Conservation (phyloP, 2,113 vertebrate genomes). For the Perca flavescens region DNA sequence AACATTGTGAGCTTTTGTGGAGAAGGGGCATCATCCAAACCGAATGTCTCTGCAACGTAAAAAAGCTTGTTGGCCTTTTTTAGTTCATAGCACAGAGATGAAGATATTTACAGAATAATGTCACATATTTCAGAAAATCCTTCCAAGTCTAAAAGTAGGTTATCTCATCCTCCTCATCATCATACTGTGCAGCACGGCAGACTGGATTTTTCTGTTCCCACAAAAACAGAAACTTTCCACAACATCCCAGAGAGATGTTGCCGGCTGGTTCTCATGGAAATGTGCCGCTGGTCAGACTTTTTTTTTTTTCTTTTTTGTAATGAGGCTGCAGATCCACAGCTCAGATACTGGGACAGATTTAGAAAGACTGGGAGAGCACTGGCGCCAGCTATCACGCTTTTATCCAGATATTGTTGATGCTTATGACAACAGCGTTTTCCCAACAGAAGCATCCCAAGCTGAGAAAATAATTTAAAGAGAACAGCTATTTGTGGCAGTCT, state of each 20-base stretch:
- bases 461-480: conserved; percentile 12
- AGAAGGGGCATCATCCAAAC: neutral
- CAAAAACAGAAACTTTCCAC: conserved; percentile 59
- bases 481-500: neutral
- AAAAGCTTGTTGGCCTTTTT: conserved; percentile 1
- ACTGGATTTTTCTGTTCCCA: conserved; percentile 72
- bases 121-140: neutral
- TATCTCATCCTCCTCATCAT: neutral
- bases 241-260: conserved; percentile 38
- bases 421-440: neutral
- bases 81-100: neutral
- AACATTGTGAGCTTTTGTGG: neutral
- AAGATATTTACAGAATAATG: neutral
- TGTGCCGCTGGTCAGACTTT: conserved; percentile 25
- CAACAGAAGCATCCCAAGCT: neutral
- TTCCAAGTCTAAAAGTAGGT: neutral
- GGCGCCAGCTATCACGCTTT: conserved; percentile 6
- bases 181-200: neutral
- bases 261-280: conserved; percentile 60
- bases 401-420: conserved; percentile 20
- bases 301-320: neutral
- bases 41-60: neutral
- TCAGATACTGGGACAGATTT: conserved; percentile 58
- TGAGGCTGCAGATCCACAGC: conserved; percentile 45
- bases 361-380: conserved; percentile 18